Conservation (phyloP, 30 jellyfish, hydroid and myxozoan species). For the Cassiopea andromeda region DNA sequence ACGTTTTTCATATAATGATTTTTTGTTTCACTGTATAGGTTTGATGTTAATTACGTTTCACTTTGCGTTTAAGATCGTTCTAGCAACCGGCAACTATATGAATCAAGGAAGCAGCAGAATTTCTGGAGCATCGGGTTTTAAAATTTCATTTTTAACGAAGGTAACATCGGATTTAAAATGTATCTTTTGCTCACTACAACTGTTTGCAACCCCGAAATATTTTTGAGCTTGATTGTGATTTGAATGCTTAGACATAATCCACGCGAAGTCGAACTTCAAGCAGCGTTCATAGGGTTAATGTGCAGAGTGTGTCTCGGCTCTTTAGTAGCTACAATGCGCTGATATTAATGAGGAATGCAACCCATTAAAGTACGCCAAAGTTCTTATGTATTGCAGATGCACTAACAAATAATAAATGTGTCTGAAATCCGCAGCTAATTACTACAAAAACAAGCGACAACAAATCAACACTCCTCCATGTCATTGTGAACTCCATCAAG, state of each 20-base stretch:
- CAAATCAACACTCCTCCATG: slow-evolving; percentile 89
- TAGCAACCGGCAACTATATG: slow-evolving; percentile 93
- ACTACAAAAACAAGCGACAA: slow-evolving; percentile 89
- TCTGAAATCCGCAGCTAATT: slow-evolving; percentile 50
- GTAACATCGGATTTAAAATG: slow-evolving; percentile 19
- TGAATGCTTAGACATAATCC: neutral
- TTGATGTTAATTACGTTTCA: too few relatives aligned
- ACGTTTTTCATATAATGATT: too few relatives aligned
- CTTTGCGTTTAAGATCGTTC: slow-evolving; percentile 64
- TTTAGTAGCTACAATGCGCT: too few relatives aligned
- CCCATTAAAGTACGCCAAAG: too few relatives aligned
- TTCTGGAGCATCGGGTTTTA: slow-evolving; percentile 92
- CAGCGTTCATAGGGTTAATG: too few relatives aligned
- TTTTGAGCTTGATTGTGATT: neutral
- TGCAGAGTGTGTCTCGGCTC: too few relatives aligned
- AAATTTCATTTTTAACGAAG: slow-evolving; percentile 81
- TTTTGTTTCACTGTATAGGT: too few relatives aligned
- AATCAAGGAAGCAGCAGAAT: slow-evolving; percentile 68
- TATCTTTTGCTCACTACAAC: neutral
- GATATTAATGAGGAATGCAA: too few relatives aligned
- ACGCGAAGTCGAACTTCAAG: too few relatives aligned
- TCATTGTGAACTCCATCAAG: slow-evolving; percentile 71
- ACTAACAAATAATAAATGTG: neutral
- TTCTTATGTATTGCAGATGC: too few relatives aligned
- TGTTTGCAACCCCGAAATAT: neutral